Evolutionary conservation across 2,888 invertebrate species (phyloP), one percentile per base, ranked within the genome.

Genomic region (Chelonus formosanus): DNA sequence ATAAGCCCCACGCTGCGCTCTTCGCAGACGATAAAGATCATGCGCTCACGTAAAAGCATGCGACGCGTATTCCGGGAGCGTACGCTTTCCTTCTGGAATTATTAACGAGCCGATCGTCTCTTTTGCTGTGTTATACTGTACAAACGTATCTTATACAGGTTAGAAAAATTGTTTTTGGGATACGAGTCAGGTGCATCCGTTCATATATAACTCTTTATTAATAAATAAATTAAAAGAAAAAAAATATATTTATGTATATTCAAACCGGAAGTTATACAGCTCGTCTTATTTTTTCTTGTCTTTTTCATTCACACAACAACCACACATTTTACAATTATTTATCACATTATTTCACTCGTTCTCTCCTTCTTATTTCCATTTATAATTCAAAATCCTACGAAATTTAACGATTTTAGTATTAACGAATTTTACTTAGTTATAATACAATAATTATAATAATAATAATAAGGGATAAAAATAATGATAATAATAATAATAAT

Each of bases 41-140:
- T 67, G 53, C 53, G 62, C 67, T 61, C 61, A 32, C 61, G 53
- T 61, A 61, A 61, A 61, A 53, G 61, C 44, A 53, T 65, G 70
- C 70, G 63, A 69, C 70, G 72, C 70, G 75, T 73, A 75, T 75
- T 71, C 73, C 72, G 69, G 69, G 63, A 73, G 74, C 71, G 71
- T 74, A 75, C 71, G 68, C 58, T 67, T 71, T 63, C 48, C 73
- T 70, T 71, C 48, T 65, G 68, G 75, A 76, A 76, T 76, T 75
- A 76, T 75, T 74, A 76, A 75, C 75, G 71, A 75, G 74, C 62
- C 70, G 64, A 54, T 52, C 52, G 48, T 52, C 34, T 52, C 34
- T 52, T 34, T 52, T 20, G 50, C 10, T 40, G 34, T 31, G n/a
- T 36, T 10, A 32, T 52, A 8, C 31, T 20, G 48, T 48, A 8